Evolutionary conservation across 2,113 vertebrate species (phyloP), one percentile per base, ranked within the genome.

Genomic region (Athene noctua): DNA sequence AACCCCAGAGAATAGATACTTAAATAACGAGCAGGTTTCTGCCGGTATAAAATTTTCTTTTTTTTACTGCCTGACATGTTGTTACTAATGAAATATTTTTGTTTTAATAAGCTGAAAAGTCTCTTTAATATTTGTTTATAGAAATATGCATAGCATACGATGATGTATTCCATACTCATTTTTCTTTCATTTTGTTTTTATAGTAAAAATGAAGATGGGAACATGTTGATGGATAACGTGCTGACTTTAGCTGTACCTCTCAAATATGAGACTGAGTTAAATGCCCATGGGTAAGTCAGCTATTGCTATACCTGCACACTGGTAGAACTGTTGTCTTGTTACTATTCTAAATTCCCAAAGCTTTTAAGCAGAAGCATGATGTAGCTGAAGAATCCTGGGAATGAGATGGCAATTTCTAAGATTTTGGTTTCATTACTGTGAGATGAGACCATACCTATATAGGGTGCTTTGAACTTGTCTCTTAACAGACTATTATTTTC

Each of bases 261-360:
- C 13, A 99, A 98, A 97, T 98, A 99, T 3, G 99, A 98, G 63
- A 96, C 99, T 5, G 97, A 98, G 59, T 88, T 99, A 59, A 97
- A 97, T 86, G 90, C 98, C 92, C 98, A 99, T 6, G 99, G 99
- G 99, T 99, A 96, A 99, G 98, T 95, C 51, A 77, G 13, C 61
- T 85, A 0, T 62, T 87, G 22, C 19, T 72, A 10, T 26, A 51
- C 26, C 42, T 75, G 57, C 40, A 62, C 10, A 29, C 42, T 34
- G 10, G 17, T 3, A 57, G 34, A 61, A 80, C 30, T 85, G 38
- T 36, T 75, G 32, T 67, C 51, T 58, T 77, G 27, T 47, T 59
- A 23, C 29, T 82, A 3, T 44, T 54, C 10, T 57, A 18, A 87
- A 67, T 70, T 80, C 59, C 20, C 49, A 3, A 18, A 57, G 11